Evolutionary conservation across 2,797 vertebrate genomes (phyloP), one percentile per base, ranked within the genome.

Genomic region (Spinus olivaceus): DNA sequence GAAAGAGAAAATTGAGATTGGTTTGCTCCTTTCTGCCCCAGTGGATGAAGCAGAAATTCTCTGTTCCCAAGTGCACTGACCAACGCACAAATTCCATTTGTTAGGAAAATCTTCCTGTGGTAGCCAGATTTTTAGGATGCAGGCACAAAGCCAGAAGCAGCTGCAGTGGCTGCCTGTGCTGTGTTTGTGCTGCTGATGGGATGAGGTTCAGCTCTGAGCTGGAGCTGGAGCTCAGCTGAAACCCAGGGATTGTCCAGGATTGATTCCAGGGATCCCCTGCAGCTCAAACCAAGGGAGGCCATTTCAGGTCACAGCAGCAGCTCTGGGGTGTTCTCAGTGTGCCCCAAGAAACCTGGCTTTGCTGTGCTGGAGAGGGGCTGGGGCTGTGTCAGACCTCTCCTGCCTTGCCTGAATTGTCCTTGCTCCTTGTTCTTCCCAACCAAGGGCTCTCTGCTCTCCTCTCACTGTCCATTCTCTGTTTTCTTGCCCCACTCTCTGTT

Each of bases 51-150:
- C 1, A 90, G 57, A 90, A 96, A 86, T 81, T 81, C 80, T 35
- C 67, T 87, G 70, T 21, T 79, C 88, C 82, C 74, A 46, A 76
- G 57, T 42, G 35, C 61, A 60, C 85, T 88, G 84, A 77, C 42
- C 61, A 74, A 81, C 46, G 63, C 25, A 33, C 3, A 8, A 84
- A 93, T 93, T 71, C 63, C 32, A 83, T 91, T 81, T 84, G 23
- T 91, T 67, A 69, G 53, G 57, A 64, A 94, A 81, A 84, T 17
- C 22, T 70, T 91, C 78, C 50, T 81, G 77, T 88, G 57, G 63
- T n/a, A 65, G 51, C 21, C 49, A 95, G 10, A 32, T 57, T 63
- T 94, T 86, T 20, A 67, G 86, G 50, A 22, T 46, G 70, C n/a
- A 67, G 69, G 32, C 37, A 73, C 33, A 76, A 56, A 50, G 12